phyloP scores from a whole-genome alignment of 1,140 invertebrate species.

The Notospermus geniculatus region DNA sequence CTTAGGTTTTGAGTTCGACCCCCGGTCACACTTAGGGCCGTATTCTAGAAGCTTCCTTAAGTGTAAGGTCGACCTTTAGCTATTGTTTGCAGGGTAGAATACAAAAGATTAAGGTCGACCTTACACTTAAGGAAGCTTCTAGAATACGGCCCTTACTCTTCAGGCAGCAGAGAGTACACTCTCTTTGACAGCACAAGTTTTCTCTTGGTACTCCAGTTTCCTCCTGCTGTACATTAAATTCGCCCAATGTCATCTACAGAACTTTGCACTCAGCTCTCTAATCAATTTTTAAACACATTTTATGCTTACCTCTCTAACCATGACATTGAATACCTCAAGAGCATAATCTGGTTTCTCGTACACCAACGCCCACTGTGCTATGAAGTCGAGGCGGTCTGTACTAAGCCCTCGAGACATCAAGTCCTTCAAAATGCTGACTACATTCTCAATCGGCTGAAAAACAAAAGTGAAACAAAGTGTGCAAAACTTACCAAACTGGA shows the following conservation, averaged over 20 bases:
- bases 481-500: conserved; percentile 3
- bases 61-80: no score
- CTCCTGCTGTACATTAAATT: no score
- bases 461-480: conserved; percentile 14
- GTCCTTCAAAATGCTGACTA: conserved; percentile 64
- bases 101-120: no score
- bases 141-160: no score
- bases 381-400: conserved; percentile 57
- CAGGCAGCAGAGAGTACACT: no score
- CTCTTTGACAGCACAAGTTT: no score
- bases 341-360: conserved; percentile 45
- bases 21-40: no score
- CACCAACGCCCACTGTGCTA: conserved; percentile 20
- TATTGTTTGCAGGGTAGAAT: no score
- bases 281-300: background rate
- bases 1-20: no score
- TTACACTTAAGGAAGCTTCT: no score
- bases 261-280: background rate
- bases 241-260: background rate
- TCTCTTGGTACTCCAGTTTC: no score
- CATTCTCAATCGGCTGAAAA: conserved; percentile 61
- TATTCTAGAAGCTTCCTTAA: no score
- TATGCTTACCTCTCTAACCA: conserved; percentile 60
- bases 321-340: conserved; percentile 63
- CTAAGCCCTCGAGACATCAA: conserved; percentile 63